phyloP scores from a whole-genome alignment of 2,113 vertebrate species.

The Gymnarchus niloticus region DNA sequence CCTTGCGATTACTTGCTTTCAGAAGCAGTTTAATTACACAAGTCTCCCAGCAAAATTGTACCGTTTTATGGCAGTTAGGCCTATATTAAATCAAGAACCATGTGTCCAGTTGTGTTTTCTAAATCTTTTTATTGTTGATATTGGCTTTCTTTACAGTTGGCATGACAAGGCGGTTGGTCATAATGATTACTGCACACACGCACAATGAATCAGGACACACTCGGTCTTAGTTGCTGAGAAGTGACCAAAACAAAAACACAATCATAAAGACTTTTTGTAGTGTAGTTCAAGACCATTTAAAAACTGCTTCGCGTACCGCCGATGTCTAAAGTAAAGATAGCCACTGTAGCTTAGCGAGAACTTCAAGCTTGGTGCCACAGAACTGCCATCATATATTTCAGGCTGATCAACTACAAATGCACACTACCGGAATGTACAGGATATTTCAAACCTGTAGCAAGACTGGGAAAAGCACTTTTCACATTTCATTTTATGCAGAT shows the following conservation, averaged over 20 bases:
- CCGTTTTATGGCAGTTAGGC: not conserved
- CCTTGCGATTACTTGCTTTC: not conserved
- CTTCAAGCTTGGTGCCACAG: not conserved
- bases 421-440: not conserved
- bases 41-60: not conserved
- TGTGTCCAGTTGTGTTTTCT: not conserved
- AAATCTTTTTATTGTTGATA: slow-evolving; percentile 31
- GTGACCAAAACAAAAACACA: slow-evolving; percentile 17
- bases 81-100: not conserved
- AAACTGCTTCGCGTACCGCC: not conserved
- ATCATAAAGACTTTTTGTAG: not conserved
- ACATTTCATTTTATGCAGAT: not conserved
- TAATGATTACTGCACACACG: slow-evolving; percentile 40
- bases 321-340: not conserved
- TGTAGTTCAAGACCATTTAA: not conserved
- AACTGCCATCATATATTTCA: not conserved
- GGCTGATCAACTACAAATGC: not conserved
- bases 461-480: not conserved
- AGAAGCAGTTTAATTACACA: not conserved
- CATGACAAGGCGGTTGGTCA: slow-evolving; percentile 26
- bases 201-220: not conserved
- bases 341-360: not conserved
- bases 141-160: slow-evolving; percentile 23
- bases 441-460: not conserved
- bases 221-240: slow-evolving; percentile 6